Evolutionary conservation across 2,113 vertebrate species (phyloP), one percentile per base, ranked within the genome.

Genomic region (Neogobius melanostomus): DNA sequence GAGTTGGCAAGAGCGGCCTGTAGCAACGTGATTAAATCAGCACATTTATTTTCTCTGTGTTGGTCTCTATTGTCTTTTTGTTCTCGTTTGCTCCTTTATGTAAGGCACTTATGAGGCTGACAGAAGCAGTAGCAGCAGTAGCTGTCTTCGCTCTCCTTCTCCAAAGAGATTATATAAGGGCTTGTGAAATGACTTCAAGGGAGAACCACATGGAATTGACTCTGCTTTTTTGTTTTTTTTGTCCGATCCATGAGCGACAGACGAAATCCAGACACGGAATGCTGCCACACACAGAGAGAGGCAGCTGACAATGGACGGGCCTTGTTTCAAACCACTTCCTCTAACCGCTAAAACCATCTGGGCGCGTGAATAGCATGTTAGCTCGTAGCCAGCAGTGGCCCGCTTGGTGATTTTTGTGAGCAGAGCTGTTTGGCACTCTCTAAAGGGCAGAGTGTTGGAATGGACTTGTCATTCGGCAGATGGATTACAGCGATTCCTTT

Each of bases 1-100:
- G 52, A 21, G 74, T 66, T 63, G 71, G 68, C 66, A 74, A 79
- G 49, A 74, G 70, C 77, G 72, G 68, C 66, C 54, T 68, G 72
- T 70, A 69, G 71, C 66, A 74, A 72, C 71, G 69, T 85, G 86
- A 92, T 90, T 89, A 88, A 90, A 90, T 91, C 83, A 82, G 80
- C 68, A 77, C 82, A 83, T 84, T 87, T 85, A 72, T 81, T 89
- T 36, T 80, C 68, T 80, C 74, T 62, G 77, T 59, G 66, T 77
- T 73, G 64, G 72, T 81, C 77, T 79, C 88, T 11, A 60, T 68
- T 82, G 81, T 76, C 74, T 85, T 79, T 90, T 89, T 91, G 78
- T 89, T 90, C 79, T 80, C 81, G 82, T 85, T 85, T 90, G 75
- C 77, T 85, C 87, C 69, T 71, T 75, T 81, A 78, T 85, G 85